phyloP scores from a whole-genome alignment of 2,888 invertebrate genomes.

The Gnatocerus cornutus region DNA sequence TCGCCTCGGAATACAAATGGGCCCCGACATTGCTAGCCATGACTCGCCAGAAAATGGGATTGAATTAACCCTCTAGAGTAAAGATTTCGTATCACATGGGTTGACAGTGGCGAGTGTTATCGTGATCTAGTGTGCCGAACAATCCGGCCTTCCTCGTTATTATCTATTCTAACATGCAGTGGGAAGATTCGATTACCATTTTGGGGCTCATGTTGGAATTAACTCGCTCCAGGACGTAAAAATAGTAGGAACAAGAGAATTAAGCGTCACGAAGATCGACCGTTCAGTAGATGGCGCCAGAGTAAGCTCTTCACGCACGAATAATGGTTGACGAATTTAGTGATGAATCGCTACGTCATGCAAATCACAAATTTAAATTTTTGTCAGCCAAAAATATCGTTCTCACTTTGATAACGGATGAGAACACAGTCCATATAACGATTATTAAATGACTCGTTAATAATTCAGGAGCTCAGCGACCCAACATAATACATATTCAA shows the following conservation, averaged over 20 bases:
- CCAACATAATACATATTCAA: constrained; percentile 19
- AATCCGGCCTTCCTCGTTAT: constrained; percentile 20
- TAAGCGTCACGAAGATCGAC: background rate
- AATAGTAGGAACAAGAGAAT: background rate
- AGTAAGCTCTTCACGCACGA: background rate
- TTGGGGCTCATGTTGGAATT: background rate
- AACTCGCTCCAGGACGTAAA: background rate
- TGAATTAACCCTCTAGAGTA: constrained; percentile 37
- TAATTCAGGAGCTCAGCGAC: constrained; percentile 20
- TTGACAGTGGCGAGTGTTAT: constrained; percentile 32
- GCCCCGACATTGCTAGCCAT: constrained; percentile 10
- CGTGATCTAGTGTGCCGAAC: constrained; percentile 33
- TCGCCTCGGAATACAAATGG: constrained; percentile 31
- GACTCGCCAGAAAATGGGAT: constrained; percentile 32
- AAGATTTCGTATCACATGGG: constrained; percentile 39
- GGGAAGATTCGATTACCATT: constrained; percentile 25
- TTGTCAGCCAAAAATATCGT: constrained; percentile 8
- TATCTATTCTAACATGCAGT: constrained; percentile 28
- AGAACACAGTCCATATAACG: constrained; percentile 14
- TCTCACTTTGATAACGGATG: constrained; percentile 7
- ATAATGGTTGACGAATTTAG: background rate
- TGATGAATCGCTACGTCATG: no score
- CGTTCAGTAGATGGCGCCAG: constrained; percentile 4
- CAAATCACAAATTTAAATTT: constrained; percentile 8
- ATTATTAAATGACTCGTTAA: constrained; percentile 31